Conservation (phyloP, 1,140 invertebrate species). For the Halictus rubicundus region DNA sequence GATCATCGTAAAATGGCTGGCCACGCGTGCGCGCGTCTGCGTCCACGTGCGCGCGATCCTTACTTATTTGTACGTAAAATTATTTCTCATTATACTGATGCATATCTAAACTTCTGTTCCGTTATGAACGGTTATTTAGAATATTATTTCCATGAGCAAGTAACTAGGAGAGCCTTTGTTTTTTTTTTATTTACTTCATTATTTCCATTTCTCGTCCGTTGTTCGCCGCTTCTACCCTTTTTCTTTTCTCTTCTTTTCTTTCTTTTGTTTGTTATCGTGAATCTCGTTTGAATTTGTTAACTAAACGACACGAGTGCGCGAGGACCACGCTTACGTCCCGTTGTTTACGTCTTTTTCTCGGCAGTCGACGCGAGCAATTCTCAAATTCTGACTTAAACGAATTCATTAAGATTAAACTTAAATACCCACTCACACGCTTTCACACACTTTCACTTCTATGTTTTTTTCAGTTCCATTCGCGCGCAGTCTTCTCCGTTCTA, state of each 20-base stretch:
- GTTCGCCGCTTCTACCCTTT: not conserved
- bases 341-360: slow-evolving; percentile 26
- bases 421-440: slow-evolving; percentile 10
- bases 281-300: slow-evolving; percentile 2
- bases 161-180: slow-evolving; percentile 62
- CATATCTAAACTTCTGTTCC: slow-evolving; percentile 69
- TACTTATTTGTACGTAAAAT: slow-evolving; percentile 69
- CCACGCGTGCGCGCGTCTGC: slow-evolving; percentile 38
- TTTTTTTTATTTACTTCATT: slow-evolving; percentile 38
- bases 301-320: slow-evolving; percentile 28
- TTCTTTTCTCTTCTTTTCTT: not conserved
- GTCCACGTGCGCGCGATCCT: slow-evolving; percentile 37
- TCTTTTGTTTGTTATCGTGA: slow-evolving; percentile 15
- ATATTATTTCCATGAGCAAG: slow-evolving; percentile 73
- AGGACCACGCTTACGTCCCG: slow-evolving; percentile 15
- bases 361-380: slow-evolving; percentile 43
- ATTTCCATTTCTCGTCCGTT: slow-evolving; percentile 20
- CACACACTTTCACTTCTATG: not conserved
- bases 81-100: slow-evolving; percentile 64
- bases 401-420: slow-evolving; percentile 35
- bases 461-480: not conserved
- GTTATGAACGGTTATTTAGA: slow-evolving; percentile 69
- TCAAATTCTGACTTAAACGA: slow-evolving; percentile 35
- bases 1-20: slow-evolving; percentile 27
- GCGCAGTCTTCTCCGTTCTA: not conserved